phyloP scores from a whole-genome alignment of 2,113 vertebrate species.

The Saguinus imperator region DNA sequence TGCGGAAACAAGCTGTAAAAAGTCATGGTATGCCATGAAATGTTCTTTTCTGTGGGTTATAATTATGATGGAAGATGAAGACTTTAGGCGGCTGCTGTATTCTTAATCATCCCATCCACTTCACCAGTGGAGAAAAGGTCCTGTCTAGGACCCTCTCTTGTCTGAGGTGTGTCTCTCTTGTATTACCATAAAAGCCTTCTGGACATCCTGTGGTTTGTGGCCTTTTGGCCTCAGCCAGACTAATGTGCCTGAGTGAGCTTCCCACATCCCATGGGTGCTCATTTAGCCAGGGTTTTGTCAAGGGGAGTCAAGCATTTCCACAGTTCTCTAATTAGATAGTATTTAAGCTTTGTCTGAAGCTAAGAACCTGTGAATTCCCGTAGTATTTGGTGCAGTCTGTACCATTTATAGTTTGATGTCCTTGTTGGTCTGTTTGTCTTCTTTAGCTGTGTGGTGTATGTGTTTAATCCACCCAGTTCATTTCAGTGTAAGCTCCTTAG shows the following conservation, averaged over 20 bases:
- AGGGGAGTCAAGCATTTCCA: constrained; percentile 30
- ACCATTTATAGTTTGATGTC: background rate
- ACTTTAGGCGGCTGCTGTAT: background rate
- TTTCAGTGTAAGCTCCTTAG: background rate
- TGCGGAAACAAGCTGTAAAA: background rate
- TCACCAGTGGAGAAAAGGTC: background rate
- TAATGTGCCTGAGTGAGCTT: background rate
- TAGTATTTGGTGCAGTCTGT: background rate
- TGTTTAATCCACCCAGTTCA: constrained; percentile 13
- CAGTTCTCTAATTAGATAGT: constrained; percentile 49
- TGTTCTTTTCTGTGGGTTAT: background rate
- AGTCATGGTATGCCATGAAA: background rate
- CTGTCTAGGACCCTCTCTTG: background rate
- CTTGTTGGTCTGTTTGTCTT: constrained; percentile 5
- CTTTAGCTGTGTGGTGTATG: background rate
- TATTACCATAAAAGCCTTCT: background rate
- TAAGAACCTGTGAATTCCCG: constrained; percentile 58
- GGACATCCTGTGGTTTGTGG: background rate
- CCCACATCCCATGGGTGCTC: background rate
- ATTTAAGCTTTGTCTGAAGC: constrained; percentile 46
- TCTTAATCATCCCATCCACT: background rate
- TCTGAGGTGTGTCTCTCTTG: background rate
- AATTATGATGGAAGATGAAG: background rate
- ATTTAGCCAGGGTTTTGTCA: constrained; percentile 47
- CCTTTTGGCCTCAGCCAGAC: background rate